Evolutionary conservation across 2,888 invertebrate genomes (phyloP).

Genomic region (Norana najaformis): DNA sequence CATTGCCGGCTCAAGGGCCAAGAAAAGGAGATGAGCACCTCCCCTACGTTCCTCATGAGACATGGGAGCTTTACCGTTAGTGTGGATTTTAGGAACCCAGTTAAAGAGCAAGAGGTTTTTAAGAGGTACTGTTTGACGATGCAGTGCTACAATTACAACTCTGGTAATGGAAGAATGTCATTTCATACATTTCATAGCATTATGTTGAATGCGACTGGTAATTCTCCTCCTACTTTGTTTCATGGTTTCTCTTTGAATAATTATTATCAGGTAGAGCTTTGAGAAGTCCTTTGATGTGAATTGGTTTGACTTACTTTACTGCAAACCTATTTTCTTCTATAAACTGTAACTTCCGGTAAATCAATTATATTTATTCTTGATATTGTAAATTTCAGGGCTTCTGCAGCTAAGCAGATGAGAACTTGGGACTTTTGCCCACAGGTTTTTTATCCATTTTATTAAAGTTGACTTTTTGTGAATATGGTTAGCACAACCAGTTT

Average conservation of each 20-base stretch:
- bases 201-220: neutral
- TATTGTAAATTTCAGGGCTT: conserved; percentile 10
- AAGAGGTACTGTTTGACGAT: no score
- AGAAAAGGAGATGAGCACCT: no score
- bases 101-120: no score
- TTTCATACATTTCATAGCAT: no score
- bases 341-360: neutral
- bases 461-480: conserved; percentile 10
- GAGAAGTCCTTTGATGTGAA: neutral
- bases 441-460: neutral
- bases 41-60: no score
- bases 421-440: neutral
- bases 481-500: neutral
- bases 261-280: neutral
- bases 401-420: neutral
- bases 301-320: neutral
- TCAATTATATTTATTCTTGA: neutral
- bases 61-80: no score
- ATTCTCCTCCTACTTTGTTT: neutral
- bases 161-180: no score
- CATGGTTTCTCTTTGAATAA: neutral
- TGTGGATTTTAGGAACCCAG: no score
- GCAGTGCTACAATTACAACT: no score
- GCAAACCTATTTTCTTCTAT: neutral
- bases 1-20: no score